Conservation (phyloP, 92 coral and sea anemone genomes). For the Meandrina meandrites region DNA sequence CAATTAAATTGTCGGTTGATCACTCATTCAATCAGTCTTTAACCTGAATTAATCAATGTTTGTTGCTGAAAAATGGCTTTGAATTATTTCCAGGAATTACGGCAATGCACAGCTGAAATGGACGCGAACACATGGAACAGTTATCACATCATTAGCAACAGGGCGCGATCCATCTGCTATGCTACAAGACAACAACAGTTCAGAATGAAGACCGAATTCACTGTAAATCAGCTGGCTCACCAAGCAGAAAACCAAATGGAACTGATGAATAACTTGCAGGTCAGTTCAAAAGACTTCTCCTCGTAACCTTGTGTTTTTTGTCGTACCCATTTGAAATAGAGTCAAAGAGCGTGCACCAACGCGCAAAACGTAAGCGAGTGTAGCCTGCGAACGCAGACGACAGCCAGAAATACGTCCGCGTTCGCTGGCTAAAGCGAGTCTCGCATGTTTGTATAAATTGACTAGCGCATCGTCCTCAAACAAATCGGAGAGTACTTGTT, state of each 20-base stretch:
- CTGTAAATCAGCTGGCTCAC: conserved; percentile 86
- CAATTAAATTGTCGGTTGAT: neutral
- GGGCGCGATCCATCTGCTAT: conserved; percentile 97
- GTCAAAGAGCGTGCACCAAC: neutral
- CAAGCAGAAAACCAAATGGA: conserved; percentile 90
- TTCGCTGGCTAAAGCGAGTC: too few species aligned
- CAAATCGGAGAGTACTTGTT: neutral
- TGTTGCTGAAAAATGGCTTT: neutral
- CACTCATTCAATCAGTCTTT: neutral
- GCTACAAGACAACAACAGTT: conserved; percentile 98
- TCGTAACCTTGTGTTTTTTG: neutral
- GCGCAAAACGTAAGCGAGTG: neutral
- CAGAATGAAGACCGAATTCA: conserved; percentile 91
- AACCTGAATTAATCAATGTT: neutral
- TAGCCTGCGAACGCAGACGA: too few species aligned
- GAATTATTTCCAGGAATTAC: conserved; percentile 55
- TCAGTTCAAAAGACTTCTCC: neutral
- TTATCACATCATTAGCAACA: conserved; percentile 96
- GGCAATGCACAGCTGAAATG: conserved; percentile 89
- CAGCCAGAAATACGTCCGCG: too few species aligned
- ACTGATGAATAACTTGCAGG: conserved; percentile 78
- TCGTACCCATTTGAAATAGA: neutral
- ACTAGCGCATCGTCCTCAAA: neutral
- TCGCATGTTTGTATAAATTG: neutral
- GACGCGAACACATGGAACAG: conserved; percentile 96